Base-by-base conservation (phyloP, 1,140 invertebrate genomes). In the Ruditapes philippinarum region DNA sequence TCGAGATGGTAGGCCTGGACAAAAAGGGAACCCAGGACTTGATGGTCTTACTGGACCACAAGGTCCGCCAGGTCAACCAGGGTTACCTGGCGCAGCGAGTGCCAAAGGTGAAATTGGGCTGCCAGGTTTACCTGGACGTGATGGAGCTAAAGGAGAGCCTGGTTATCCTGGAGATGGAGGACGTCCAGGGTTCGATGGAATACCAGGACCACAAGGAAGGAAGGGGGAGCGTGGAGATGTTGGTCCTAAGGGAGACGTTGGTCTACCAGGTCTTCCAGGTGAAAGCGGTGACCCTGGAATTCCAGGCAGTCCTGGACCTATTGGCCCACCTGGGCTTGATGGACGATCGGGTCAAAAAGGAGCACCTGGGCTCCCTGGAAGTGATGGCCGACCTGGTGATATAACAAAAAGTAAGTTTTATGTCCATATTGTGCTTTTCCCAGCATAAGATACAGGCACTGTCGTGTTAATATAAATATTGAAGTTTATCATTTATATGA, bases 301-400 rank as follows among this genome's bases (percentile, higher is more conserved):
- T 11, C 33, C n/a, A 2, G 84, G 84, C 31, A 33, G 9, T 2
- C 84, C 11, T 19, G 86, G 86, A 57, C 25, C n/a, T 4, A 22
- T 81, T 22, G 86, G 86, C 54, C 70, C 49, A 5, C 17, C 9
- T 28, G 84, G 84, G 0, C 28, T 22, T 17, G 4, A 22, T n/a
- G 84, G 84, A 2, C 11, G n/a, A 19, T 49, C 57, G 54, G 84
- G 84, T 12, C 60, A 31, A 2, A 4, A 14, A 14, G 84, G 84
- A 25, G 33, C 49, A 12, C 36, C 49, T 0, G 86, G 86, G 7
- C 36, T 31, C 11, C 62, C 76, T 38, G 86, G 86, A 40, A n/a
- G 7, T 19, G 74, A 79, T 51, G 85, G 85, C 38, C 22, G 57
- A 0, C 86, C 86, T n/a, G 86, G 86, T 19, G 84, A 86, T 42